phyloP scores from a whole-genome alignment of 2,113 vertebrate species.

The Oryzias javanicus region DNA sequence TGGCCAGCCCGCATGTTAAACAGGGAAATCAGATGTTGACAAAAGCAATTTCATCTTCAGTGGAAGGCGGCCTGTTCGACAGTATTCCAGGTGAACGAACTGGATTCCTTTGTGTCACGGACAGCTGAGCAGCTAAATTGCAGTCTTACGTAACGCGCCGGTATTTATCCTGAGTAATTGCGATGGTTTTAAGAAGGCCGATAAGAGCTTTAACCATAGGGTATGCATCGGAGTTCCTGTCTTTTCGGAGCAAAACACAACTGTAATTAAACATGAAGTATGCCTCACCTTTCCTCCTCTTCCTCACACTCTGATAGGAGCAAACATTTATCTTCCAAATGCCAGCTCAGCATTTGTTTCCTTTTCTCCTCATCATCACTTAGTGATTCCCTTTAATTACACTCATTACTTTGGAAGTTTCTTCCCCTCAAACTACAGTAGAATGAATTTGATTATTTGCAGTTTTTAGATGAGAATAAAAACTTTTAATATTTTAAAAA shows the following conservation, averaged over 20 bases:
- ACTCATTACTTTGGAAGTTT: no score
- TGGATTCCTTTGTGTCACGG: constrained; percentile 14
- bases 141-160: background rate
- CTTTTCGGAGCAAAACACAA: constrained; percentile 3
- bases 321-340: constrained; percentile 9
- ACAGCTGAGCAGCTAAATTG: constrained; percentile 1
- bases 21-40: constrained; percentile 10
- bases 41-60: constrained; percentile 19
- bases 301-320: constrained; percentile 2
- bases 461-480: no score
- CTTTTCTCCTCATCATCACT: constrained; percentile 6
- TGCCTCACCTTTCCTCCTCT: constrained; percentile 1
- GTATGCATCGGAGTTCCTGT: constrained; percentile 4
- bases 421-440: no score
- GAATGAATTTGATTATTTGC: no score
- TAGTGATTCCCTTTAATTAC: background rate
- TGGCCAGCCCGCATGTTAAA: constrained; percentile 16
- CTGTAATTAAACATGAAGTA: constrained; percentile 12
- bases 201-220: constrained; percentile 15
- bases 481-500: no score
- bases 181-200: constrained; percentile 14
- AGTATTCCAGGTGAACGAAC: constrained; percentile 1
- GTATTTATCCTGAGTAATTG: constrained; percentile 10
- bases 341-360: constrained; percentile 16
- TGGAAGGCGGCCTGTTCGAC: constrained; percentile 6